Conservation (phyloP, 2,888 invertebrate genomes). For the Eilema caniola region DNA sequence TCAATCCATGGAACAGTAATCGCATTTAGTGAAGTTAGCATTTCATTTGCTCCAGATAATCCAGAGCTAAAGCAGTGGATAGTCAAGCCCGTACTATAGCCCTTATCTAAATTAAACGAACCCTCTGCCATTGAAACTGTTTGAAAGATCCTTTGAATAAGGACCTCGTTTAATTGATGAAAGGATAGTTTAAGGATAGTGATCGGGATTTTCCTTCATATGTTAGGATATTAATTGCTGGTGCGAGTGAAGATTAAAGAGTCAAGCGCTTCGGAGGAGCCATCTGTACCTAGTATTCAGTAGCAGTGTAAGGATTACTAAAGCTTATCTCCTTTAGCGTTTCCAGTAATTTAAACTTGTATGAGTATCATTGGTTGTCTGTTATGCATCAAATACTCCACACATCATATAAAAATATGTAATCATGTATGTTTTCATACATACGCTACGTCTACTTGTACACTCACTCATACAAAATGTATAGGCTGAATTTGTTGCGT, state of each 20-base stretch:
- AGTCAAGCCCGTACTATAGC: conserved; percentile 1
- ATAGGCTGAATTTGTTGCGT: too few relatives aligned
- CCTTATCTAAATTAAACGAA: conserved; percentile 25
- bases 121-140: conserved; percentile 19
- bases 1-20: too few relatives aligned
- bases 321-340: background rate
- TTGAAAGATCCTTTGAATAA: conserved; percentile 27
- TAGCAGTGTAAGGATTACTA: too few relatives aligned
- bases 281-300: background rate
- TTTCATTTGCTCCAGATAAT: too few relatives aligned
- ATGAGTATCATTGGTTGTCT: too few relatives aligned
- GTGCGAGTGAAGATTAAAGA: conserved; percentile 18
- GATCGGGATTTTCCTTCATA: conserved; percentile 25
- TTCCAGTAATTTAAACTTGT: background rate
- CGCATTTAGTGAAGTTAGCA: too few relatives aligned
- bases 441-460: too few relatives aligned
- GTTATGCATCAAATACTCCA: background rate
- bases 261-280: conserved; percentile 7
- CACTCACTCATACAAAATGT: too few relatives aligned
- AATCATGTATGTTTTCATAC: too few relatives aligned
- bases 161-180: conserved; percentile 40
- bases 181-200: conserved; percentile 29
- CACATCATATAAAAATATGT: background rate
- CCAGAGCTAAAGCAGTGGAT: background rate
- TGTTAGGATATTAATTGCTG: conserved; percentile 31